These are phyloP conservation scores for Lydus trimaculatus DNA, from an alignment of 2,888 invertebrate genomes.

Conservation along the genomic window DNA sequence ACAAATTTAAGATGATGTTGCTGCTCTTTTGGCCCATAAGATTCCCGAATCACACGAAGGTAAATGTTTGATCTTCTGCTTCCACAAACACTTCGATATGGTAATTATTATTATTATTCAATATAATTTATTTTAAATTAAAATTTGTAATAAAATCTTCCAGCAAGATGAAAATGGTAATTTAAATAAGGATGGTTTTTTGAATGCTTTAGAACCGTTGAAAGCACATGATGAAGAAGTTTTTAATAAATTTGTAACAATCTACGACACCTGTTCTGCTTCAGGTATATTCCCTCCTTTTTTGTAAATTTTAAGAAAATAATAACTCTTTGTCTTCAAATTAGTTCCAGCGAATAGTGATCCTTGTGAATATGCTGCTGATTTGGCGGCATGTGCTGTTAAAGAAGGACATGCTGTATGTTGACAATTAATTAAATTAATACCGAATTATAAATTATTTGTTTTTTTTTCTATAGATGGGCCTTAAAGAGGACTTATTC, in stretches of 20 bases:
- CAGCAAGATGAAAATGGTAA: conserved; percentile 36
- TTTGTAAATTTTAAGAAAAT: background rate
- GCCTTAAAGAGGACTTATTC: background rate
- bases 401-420: conserved; percentile 24
- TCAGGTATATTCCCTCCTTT: too few species aligned
- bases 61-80: conserved; percentile 31
- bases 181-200: conserved; percentile 29
- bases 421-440: background rate
- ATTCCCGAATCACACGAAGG: conserved; percentile 29
- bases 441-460: background rate
- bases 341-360: conserved; percentile 16
- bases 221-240: conserved; percentile 36
- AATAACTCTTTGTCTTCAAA: background rate
- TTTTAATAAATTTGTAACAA: conserved; percentile 29
- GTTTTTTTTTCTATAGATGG: background rate
- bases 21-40: conserved; percentile 20
- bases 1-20: conserved; percentile 20
- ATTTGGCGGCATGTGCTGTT: conserved; percentile 15
- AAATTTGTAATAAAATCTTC: background rate
- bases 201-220: conserved; percentile 31
- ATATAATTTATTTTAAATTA: background rate
- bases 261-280: conserved; percentile 19
- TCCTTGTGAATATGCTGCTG: conserved; percentile 20
- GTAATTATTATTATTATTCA: conserved; percentile 12
- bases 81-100: conserved; percentile 25